Conservation (phyloP, 2,888 invertebrate species). For the Dysmachus trigonus region DNA sequence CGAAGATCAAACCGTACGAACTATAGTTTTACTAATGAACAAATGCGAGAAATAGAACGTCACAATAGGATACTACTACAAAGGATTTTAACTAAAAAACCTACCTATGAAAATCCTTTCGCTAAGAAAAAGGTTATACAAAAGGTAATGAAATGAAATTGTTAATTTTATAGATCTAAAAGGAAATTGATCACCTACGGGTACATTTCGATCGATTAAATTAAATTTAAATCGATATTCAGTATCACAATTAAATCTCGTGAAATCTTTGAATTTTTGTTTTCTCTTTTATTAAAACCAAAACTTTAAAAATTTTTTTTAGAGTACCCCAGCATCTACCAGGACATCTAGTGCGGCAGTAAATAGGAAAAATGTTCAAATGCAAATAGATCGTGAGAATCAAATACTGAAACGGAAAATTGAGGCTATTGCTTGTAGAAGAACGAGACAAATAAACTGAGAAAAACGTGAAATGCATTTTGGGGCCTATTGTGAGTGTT, state of each 20-base stretch:
- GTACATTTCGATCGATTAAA: background rate
- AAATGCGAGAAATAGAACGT: conserved; percentile 70
- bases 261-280: too few species aligned
- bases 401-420: conserved; percentile 65
- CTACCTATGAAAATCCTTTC: conserved; percentile 48
- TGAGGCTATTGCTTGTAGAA: conserved; percentile 56
- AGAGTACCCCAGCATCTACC: background rate
- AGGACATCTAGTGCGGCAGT: conserved; percentile 65
- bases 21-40: conserved; percentile 68
- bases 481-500: background rate
- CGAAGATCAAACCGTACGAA: conserved; percentile 46
- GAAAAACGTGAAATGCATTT: background rate
- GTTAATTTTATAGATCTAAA: too few species aligned
- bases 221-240: too few species aligned
- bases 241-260: too few species aligned
- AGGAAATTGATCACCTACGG: background rate
- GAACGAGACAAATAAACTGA: background rate
- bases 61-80: conserved; percentile 70
- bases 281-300: background rate
- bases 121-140: background rate
- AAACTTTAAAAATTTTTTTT: background rate
- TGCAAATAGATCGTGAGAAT: conserved; percentile 70
- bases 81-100: conserved; percentile 67
- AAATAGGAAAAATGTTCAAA: conserved; percentile 67
- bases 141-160: background rate